Base-by-base conservation (phyloP, 1,140 invertebrate species). In the Camponotus pennsylvanicus region DNA sequence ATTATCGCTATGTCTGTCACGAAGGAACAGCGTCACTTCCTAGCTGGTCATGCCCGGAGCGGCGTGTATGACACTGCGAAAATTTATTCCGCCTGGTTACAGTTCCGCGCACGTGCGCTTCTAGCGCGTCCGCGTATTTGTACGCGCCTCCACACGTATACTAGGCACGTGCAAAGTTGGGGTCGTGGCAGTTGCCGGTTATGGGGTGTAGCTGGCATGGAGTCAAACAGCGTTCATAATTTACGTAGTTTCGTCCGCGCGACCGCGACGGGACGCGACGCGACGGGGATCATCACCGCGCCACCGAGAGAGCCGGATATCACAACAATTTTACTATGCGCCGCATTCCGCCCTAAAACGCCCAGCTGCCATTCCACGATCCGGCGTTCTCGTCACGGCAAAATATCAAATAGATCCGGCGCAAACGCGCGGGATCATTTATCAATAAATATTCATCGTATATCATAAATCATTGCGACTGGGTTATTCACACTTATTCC, bases 171-270 rank as follows among this genome's bases (percentile, higher is more conserved):
- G 83, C 78, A 76, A 69, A 64, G 52, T 42, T 45, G 83, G 78
- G 73, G 82, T 70, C 75, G 88, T 61, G 71, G 84, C 73, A 80
- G 89, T 86, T 85, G 84, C 89, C 87, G 91, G 88, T 90, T 91
- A 89, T 86, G 88, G 91, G 89, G 90, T 93, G 92, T 92, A 92
- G 90, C 90, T 93, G 94, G 93, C 93, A 93, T 88, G 76, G 91
- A 94, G 92, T 94, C 93, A 94, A 94, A 94, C 92, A 90, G 93
- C 91, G 92, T 94, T 93, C 92, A 94, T 94, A 94, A 94, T 94
- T 94, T 91, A 94, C 91, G 91, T 91, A 91, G 88, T 92, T 92
- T 92, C 89, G 92, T 93, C 91, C 88, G 87, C 88, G 87, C 89
- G 92, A 85, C 85, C 78, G 86, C 84, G 80, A 84, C 88, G 78